phyloP scores from a whole-genome alignment of 1,140 invertebrate genomes.

The Lepidurus couesii region DNA sequence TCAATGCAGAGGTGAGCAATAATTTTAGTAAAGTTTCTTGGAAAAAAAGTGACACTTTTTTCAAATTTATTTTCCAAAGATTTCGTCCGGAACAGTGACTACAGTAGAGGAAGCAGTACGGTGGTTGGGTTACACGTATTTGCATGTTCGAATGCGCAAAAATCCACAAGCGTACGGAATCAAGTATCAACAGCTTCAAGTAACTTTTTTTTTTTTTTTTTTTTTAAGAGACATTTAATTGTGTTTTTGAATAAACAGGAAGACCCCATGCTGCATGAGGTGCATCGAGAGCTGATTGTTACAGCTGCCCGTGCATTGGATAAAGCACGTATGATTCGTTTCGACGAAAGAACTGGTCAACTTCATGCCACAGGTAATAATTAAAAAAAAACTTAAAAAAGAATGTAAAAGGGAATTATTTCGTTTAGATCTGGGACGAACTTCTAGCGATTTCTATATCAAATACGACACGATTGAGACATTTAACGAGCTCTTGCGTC shows the following conservation, averaged over 20 bases:
- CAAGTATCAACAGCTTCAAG: slow-evolving; percentile 57
- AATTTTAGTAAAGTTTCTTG: too few relatives aligned
- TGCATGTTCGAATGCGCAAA: slow-evolving; percentile 86
- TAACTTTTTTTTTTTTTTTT: slow-evolving; percentile 39
- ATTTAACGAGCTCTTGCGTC: slow-evolving; percentile 69
- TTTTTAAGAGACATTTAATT: slow-evolving; percentile 29
- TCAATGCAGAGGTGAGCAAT: slow-evolving; percentile 85
- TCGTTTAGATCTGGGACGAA: slow-evolving; percentile 75
- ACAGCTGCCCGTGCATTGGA: slow-evolving; percentile 77
- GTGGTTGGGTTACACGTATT: slow-evolving; percentile 96
- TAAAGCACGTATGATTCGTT: slow-evolving; percentile 90
- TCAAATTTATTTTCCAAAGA: slow-evolving; percentile 50
- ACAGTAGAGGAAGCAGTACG: slow-evolving; percentile 93
- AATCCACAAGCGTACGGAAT: slow-evolving; percentile 91
- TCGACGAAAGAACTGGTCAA: slow-evolving; percentile 73
- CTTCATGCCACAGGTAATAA: slow-evolving; percentile 58
- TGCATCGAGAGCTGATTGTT: slow-evolving; percentile 69
- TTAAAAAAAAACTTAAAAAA: slow-evolving; percentile 46
- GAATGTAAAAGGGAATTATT: not conserved
- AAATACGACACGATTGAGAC: slow-evolving; percentile 93
- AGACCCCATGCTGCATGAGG: slow-evolving; percentile 67
- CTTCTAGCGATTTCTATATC: slow-evolving; percentile 96
- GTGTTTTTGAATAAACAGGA: slow-evolving; percentile 47
- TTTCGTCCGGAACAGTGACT: slow-evolving; percentile 87
- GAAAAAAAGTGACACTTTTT: not conserved